A percentile compares a stretch with the other conserved stretches of the same genome.
Evolutionary conservation across 2,888 invertebrate species (phyloP).

Genomic region (Margaritifera margaritifera): DNA sequence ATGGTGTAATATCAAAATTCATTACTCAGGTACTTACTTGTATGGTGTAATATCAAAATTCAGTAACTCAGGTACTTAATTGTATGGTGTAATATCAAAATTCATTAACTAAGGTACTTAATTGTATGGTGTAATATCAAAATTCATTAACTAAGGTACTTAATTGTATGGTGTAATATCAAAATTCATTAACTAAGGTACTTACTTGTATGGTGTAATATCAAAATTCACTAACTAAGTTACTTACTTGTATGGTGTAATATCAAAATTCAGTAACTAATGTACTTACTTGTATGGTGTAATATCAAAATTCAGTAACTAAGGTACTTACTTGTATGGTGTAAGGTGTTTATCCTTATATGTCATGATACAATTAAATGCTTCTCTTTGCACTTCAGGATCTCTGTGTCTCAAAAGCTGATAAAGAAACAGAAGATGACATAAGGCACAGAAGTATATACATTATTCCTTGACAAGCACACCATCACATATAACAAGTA

Average conservation of each 20-base stretch:
- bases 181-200: neutral
- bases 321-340: conserved; percentile 80
- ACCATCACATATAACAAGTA: neutral
- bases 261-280: too few relatives aligned
- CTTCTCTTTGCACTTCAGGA: conserved; percentile 85
- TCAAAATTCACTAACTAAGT: too few relatives aligned
- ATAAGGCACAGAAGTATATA: neutral
- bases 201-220: conserved; percentile 81
- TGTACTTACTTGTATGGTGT: conserved; percentile 80
- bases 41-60: conserved; percentile 79
- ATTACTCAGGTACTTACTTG: conserved; percentile 72
- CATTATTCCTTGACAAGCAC: too few relatives aligned
- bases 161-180: conserved; percentile 81
- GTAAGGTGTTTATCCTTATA: conserved; percentile 86
- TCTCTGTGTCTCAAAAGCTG: conserved; percentile 87
- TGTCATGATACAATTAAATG: conserved; percentile 88
- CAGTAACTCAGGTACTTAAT: conserved; percentile 61
- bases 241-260: conserved; percentile 81
- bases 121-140: conserved; percentile 81
- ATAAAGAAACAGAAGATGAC: conserved; percentile 77
- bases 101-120: conserved; percentile 49
- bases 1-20: conserved; percentile 77
- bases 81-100: conserved; percentile 80
- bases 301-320: too few relatives aligned
- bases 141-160: conserved; percentile 23